These are phyloP conservation scores for Drosophila biarmipes DNA, from an alignment of 1,140 invertebrate genomes.

Conservation along the genomic window DNA sequence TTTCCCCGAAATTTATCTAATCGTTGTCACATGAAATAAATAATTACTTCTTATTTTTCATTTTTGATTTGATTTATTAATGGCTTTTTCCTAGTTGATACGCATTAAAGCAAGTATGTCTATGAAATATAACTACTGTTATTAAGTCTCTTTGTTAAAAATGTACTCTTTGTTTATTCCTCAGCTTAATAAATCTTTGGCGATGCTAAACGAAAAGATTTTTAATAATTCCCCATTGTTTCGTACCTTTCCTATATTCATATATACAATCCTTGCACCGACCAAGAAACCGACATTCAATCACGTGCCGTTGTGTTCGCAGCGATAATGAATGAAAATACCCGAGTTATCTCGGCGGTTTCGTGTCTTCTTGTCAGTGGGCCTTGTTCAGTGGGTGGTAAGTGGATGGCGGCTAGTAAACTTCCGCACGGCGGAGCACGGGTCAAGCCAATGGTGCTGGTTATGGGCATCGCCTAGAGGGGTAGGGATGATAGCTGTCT, in stretches of 20 bases:
- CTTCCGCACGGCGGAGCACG: slow-evolving; percentile 38
- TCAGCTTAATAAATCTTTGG: too few species aligned
- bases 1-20: slow-evolving; percentile 22
- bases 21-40: slow-evolving; percentile 25
- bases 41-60: slow-evolving; percentile 31
- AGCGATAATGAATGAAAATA: slow-evolving; percentile 26
- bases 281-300: neutral
- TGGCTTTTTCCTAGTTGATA: neutral
- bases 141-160: too few species aligned
- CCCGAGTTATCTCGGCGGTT: slow-evolving; percentile 19
- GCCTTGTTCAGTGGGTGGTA: slow-evolving; percentile 12
- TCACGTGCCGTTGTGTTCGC: slow-evolving; percentile 15
- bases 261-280: neutral
- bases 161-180: too few species aligned
- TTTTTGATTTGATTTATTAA: slow-evolving; percentile 12
- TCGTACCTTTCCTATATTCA: too few species aligned
- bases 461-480: neutral
- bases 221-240: neutral
- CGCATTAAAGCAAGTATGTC: neutral
- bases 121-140: neutral
- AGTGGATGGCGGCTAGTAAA: slow-evolving; percentile 2
- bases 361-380: slow-evolving; percentile 18
- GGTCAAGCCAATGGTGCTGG: neutral
- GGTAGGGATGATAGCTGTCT: neutral
- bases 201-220: too few species aligned